Percentiles rank a stretch among this genome's conserved stretches.
Evolutionary conservation across 2,888 invertebrate species (phyloP).

Genomic region (Ryuthela nishihirai): DNA sequence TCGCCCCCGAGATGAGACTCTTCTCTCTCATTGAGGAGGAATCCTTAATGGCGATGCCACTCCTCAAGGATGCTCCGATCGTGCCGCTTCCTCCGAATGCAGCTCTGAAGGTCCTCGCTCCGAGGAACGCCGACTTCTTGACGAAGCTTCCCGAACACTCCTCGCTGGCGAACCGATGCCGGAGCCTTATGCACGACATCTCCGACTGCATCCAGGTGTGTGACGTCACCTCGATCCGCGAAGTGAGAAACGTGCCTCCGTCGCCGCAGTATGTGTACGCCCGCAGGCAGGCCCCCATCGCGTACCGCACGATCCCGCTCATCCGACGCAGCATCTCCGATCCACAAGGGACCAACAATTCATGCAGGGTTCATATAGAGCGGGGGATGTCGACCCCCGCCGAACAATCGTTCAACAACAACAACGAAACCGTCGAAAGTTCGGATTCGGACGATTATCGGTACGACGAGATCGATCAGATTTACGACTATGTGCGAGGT

Average conservation of each 20-base stretch:
- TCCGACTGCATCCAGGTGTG: constrained; percentile 42
- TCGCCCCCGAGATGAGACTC: constrained; percentile 77
- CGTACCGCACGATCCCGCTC: constrained; percentile 16
- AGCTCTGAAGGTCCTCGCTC: constrained; percentile 75
- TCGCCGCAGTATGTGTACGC: constrained; percentile 16
- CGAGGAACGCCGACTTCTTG: constrained; percentile 59
- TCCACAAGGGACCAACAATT: constrained; percentile 24
- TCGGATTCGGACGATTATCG: constrained; percentile 21
- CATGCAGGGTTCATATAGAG: constrained; percentile 16
- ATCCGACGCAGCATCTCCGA: constrained; percentile 29
- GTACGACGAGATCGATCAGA: constrained; percentile 93
- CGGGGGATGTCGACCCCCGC: constrained; percentile 26
- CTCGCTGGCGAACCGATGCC: constrained; percentile 38
- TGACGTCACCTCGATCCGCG: constrained; percentile 38
- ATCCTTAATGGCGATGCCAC: constrained; percentile 70
- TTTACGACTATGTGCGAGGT: constrained; percentile 91
- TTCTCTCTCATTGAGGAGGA: constrained; percentile 69
- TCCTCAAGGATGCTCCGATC: constrained; percentile 68
- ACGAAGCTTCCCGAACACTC: constrained; percentile 38
- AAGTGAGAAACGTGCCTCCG: constrained; percentile 18
- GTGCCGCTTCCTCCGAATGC: constrained; percentile 80
- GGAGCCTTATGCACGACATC: constrained; percentile 35
- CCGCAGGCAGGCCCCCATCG: constrained; percentile 1
- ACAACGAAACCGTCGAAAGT: constrained; percentile 3
- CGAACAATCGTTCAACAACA: constrained; percentile 1